Base-by-base conservation (phyloP, 2,113 vertebrate genomes). In the Phylloscopus trochilus region DNA sequence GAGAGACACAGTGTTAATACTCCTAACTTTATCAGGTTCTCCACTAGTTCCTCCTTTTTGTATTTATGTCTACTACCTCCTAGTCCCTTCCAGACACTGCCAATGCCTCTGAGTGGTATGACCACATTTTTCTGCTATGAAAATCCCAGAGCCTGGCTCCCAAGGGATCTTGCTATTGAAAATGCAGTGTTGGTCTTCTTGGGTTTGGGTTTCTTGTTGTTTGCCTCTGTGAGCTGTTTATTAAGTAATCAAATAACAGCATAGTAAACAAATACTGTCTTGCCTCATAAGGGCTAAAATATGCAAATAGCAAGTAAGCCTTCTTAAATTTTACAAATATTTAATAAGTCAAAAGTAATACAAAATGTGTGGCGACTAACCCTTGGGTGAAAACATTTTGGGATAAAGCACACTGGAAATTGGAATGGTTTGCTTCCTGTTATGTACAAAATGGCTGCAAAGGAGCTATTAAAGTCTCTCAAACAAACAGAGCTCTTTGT, bases 141-240 rank as follows among this genome's bases (percentile, higher is more conserved):
- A 96, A 95, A 88, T 87, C 81, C 70, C 80, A 72, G 59, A 93
- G 74, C 28, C 72, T 81, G 60, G 22, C n/a, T 96, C 94, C 88
- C 90, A 89, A 59, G 87, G 88, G 92, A 92, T 60, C n/a, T 77
- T 75, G 76, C 85, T 90, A 95, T 96, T 93, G 85, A 94, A 96
- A 94, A 96, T 86, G 37, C 80, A 64, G 41, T 27, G 30, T 68
- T 73, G 58, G 55, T 74, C 72, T 59, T 77, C 59, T 83, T 86
- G 64, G 68, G 47, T 77, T 88, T 83, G 78, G 49, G 31, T 94
- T 92, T 96, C 86, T 90, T 81, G 73, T 90, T 92, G 44, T 92
- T 94, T 88, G 72, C 43, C 82, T 96, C 86, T 93, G 76, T 75
- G n/a, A 93, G 80, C 83, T 83, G 63, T 51, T 93, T 75, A 93